Conservation (phyloP, 2,888 invertebrate species). For the Strigamia transsilvanica region DNA sequence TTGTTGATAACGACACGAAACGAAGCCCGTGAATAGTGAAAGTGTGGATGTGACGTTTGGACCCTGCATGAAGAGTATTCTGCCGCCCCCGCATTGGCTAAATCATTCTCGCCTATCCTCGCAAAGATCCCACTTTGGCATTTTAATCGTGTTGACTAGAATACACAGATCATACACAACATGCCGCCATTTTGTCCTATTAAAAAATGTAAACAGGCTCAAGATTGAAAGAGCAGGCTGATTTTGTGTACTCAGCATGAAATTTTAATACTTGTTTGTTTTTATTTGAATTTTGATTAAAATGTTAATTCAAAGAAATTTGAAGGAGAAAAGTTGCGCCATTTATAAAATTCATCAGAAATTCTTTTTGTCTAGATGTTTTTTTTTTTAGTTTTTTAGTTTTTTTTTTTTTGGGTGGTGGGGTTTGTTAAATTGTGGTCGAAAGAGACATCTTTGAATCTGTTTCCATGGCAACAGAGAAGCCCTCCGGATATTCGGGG, state of each 20-base stretch:
- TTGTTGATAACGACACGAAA: constrained; percentile 16
- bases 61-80: constrained; percentile 20
- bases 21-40: constrained; percentile 17
- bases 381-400: not conserved
- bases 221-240: constrained; percentile 7
- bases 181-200: constrained; percentile 14
- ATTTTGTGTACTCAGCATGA: constrained; percentile 7
- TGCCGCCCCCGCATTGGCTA: constrained; percentile 30
- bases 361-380: not conserved
- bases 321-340: not conserved
- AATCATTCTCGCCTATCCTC: constrained; percentile 26
- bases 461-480: constrained; percentile 14
- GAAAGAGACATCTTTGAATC: constrained; percentile 25
- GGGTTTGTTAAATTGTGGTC: not conserved
- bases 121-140: constrained; percentile 17
- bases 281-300: not conserved
- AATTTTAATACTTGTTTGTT: not conserved
- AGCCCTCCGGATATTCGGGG: constrained; percentile 30
- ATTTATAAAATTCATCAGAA: not conserved
- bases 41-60: not conserved
- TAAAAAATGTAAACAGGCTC: constrained; percentile 23
- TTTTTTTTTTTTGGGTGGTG: not conserved
- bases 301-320: not conserved
- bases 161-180: not conserved
- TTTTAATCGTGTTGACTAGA: constrained; percentile 20